Percentiles rank a stretch among this genome's conserved stretches.
phyloP scores from a whole-genome alignment of 23 tunicate species.

The Phallusia fumigata region DNA sequence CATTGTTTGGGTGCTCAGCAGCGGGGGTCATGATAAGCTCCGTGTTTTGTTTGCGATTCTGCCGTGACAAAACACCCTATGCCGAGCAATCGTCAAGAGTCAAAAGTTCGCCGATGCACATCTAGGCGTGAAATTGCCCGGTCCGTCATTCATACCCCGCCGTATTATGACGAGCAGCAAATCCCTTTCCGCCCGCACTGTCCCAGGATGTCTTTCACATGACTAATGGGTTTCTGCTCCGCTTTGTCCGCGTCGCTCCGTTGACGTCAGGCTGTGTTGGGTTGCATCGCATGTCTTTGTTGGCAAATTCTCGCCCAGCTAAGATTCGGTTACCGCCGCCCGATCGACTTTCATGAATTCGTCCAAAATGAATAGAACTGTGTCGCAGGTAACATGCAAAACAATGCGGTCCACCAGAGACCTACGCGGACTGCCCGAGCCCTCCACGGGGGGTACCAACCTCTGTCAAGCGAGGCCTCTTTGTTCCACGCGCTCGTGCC shows the following conservation, averaged over 20 bases:
- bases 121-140: constrained; percentile 5
- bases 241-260: neutral
- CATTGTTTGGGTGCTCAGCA: neutral
- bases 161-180: no score
- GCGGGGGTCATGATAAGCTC: neutral
- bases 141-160: neutral
- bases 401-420: neutral
- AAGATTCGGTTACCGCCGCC: neutral
- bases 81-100: neutral
- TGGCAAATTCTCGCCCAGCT: neutral
- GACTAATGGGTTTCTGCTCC: neutral
- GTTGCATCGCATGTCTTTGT: neutral
- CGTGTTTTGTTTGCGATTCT: neutral
- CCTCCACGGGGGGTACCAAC: neutral
- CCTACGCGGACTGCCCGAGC: neutral
- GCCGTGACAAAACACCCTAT: neutral
- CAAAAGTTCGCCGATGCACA: neutral
- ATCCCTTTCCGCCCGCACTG: neutral
- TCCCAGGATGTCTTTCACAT: neutral
- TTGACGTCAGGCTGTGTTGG: constrained; percentile 11
- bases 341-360: neutral
- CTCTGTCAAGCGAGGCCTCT: neutral
- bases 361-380: neutral
- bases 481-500: constrained; percentile 8
- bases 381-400: neutral